Conservation (phyloP, 2,888 invertebrate genomes). For the Tachystola acroxantha region DNA sequence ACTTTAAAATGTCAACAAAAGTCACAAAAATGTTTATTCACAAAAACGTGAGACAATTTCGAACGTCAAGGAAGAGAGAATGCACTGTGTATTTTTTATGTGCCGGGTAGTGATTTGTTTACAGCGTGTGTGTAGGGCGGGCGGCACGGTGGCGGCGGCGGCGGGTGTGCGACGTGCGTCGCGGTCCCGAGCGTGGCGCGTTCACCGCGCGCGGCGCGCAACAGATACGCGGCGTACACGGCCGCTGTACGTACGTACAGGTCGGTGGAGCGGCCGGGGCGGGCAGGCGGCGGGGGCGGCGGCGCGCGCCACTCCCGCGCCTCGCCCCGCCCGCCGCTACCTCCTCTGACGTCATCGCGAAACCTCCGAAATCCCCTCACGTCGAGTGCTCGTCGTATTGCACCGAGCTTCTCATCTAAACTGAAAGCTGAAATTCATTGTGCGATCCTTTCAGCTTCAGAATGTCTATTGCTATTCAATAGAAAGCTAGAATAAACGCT, state of each 20-base stretch:
- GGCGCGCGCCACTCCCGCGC: slow-evolving; percentile 27
- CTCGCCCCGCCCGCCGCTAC: slow-evolving; percentile 24
- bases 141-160: slow-evolving; percentile 21
- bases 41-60: slow-evolving; percentile 7
- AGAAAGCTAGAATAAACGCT: too few species aligned
- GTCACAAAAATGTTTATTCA: slow-evolving; percentile 35
- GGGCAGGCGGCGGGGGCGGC: slow-evolving; percentile 29
- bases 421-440: slow-evolving; percentile 18
- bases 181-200: slow-evolving; percentile 33
- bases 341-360: slow-evolving; percentile 64
- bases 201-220: slow-evolving; percentile 66
- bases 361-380: slow-evolving; percentile 53
- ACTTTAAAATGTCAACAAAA: slow-evolving; percentile 34
- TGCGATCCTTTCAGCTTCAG: slow-evolving; percentile 12
- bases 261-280: slow-evolving; percentile 25
- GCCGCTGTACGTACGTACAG: slow-evolving; percentile 14
- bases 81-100: neutral
- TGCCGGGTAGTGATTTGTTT: slow-evolving; percentile 52
- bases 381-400: slow-evolving; percentile 39
- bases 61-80: neutral
- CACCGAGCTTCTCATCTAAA: slow-evolving; percentile 27
- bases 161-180: slow-evolving; percentile 16
- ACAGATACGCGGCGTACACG: slow-evolving; percentile 57
- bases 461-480: too few species aligned
- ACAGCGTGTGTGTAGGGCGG: slow-evolving; percentile 34